phyloP scores from a whole-genome alignment of 2,888 invertebrate genomes.

The Punctoribates punctum region DNA sequence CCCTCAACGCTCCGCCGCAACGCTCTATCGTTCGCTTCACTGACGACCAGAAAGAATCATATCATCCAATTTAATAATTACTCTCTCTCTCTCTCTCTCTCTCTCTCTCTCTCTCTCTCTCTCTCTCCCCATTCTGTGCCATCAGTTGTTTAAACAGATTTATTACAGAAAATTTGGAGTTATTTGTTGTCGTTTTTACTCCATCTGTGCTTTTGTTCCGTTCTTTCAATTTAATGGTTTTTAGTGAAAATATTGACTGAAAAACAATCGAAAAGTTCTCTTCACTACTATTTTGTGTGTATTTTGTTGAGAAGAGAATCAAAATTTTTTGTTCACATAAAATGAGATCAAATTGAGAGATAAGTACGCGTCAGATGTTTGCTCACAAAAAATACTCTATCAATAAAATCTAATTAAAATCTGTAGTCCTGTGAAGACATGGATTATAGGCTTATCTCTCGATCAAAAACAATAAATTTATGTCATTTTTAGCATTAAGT shows the following conservation, averaged over 20 bases:
- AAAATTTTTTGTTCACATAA: constrained; percentile 10
- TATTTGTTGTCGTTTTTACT: constrained; percentile 29
- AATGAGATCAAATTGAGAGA: constrained; percentile 21
- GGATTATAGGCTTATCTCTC: constrained; percentile 7
- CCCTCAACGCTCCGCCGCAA: background rate
- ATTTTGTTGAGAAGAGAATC: background rate
- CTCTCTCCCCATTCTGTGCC: background rate
- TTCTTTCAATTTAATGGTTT: constrained; percentile 29
- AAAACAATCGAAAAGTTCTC: constrained; percentile 21
- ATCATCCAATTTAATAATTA: background rate
- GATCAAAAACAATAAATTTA: constrained; percentile 29
- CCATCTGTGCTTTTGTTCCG: constrained; percentile 20
- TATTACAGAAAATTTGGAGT: constrained; percentile 11
- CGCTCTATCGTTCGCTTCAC: background rate
- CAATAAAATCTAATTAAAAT: constrained; percentile 36
- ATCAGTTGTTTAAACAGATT: constrained; percentile 23
- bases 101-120: background rate
- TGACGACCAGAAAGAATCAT: background rate
- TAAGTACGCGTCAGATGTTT: background rate
- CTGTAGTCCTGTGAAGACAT: background rate
- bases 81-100: background rate
- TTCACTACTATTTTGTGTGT: background rate
- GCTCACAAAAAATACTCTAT: background rate
- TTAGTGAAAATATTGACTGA: constrained; percentile 13
- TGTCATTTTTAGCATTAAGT: constrained; percentile 24